These are phyloP conservation scores for Pipistrellus kuhlii DNA, from an alignment of 2,797 vertebrate species.

Conservation along the genomic window DNA sequence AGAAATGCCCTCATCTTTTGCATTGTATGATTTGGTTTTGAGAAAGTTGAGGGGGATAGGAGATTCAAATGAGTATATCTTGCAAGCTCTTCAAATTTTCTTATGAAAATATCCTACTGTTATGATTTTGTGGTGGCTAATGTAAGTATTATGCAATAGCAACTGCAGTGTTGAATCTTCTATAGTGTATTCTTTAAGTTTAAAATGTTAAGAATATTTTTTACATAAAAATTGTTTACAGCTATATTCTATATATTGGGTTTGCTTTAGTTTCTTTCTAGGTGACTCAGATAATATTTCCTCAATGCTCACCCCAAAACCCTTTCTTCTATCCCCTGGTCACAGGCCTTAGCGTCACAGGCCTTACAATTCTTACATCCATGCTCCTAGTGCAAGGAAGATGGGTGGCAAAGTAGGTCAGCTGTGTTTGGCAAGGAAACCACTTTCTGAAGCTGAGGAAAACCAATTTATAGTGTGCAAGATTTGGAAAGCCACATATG, in stretches of 20 bases:
- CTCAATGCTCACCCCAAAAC: not conserved
- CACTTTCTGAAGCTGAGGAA: not conserved
- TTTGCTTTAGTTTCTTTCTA: not conserved
- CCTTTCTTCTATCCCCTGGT: not conserved
- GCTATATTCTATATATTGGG: not conserved
- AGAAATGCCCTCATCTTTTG: not conserved
- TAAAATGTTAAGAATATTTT: not conserved
- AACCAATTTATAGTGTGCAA: not conserved
- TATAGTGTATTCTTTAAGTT: not conserved
- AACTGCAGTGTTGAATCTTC: not conserved
- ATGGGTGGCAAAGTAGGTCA: not conserved
- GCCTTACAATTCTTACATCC: not conserved
- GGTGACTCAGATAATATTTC: not conserved
- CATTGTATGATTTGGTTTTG: not conserved
- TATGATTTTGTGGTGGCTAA: not conserved
- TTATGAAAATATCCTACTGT: not conserved
- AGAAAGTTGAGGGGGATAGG: not conserved
- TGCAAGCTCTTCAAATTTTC: not conserved
- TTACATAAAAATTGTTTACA: not conserved
- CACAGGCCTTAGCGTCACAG: accelerated
- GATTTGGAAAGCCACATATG: not conserved
- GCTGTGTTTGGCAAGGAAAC: not conserved
- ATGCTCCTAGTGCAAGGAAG: not conserved
- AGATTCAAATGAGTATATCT: not conserved
- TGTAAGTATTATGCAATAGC: not conserved